Base-by-base conservation (phyloP, 2,888 invertebrate genomes). In the Agrotis ipsilon region DNA sequence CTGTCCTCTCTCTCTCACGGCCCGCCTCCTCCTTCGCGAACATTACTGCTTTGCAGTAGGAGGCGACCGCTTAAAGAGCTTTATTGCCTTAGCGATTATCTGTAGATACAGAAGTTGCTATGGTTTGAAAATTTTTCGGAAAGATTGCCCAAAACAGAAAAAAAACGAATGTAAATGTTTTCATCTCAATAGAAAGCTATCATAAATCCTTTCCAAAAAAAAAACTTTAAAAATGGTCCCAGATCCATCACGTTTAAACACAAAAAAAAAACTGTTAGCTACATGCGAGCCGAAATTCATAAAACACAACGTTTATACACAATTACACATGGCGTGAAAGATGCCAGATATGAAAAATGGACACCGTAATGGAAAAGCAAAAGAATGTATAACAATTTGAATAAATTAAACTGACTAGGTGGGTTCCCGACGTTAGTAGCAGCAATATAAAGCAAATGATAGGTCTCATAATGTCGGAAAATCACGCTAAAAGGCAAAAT, bases 331-430 rank as follows among this genome's bases (percentile, higher is more conserved):
- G 54, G 66, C 66, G 78, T 66, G 68, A 78, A 79, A 78, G 68
- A 80, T 81, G 64, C 58, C 64, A 39, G 81, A 67, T 69, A 81
- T 72, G 82, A 81, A 78, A 78, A 78, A 78, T 81, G 57, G 58
- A 81, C 57, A 66, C 45, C 51, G 7, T 81, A 78, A 79, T 78
- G 60, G 51, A 67, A 81, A 72, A 73, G 19, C 57, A 80, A 72
- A 39, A 57, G 51, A 67, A 58, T 11, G 60, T 63, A 43, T 61
- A 69, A 67, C 51, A 69, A 55, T 61, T 66, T 81, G 49, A 72
- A 79, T 81, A 81, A 72, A 72, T 66, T 51, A 66, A 60, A 46
- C 57, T 21, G 55, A 4, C 9, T 21, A 3, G 13, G 19, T 52
- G 68, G 67, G 73, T 67, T 80, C 52, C 49, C 58, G 9, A 64